Percentiles rank a stretch among this genome's conserved stretches.
These are phyloP conservation scores for Acanthosepion lycidas DNA, from an alignment of 2,888 invertebrate genomes.

Conservation along the genomic window DNA sequence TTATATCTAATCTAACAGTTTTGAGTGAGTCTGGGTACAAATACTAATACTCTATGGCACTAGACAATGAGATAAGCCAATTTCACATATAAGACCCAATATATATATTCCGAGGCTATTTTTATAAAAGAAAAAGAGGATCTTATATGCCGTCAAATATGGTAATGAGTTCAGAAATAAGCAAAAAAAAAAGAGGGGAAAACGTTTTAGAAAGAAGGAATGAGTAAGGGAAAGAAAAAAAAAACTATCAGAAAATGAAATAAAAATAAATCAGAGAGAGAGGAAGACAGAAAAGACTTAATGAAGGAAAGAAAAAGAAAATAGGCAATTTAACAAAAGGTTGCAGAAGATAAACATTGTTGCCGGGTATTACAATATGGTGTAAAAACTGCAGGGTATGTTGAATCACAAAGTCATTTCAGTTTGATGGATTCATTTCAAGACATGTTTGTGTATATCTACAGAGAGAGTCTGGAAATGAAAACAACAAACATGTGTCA, in stretches of 20 bases:
- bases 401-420: neutral
- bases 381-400: neutral
- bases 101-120: too few relatives aligned
- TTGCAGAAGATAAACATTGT: neutral
- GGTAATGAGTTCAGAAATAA: neutral
- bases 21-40: too few relatives aligned
- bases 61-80: too few relatives aligned
- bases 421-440: neutral
- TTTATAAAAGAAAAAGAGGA: too few relatives aligned
- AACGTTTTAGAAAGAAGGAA: neutral
- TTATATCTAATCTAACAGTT: too few relatives aligned
- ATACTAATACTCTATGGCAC: too few relatives aligned
- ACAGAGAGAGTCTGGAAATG: too few relatives aligned
- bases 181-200: neutral
- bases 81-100: too few relatives aligned
- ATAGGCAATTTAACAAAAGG: neutral
- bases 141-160: too few relatives aligned
- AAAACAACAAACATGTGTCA: too few relatives aligned
- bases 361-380: neutral
- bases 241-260: neutral
- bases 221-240: neutral
- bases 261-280: neutral
- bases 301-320: neutral
- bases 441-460: too few relatives aligned
- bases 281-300: neutral